phyloP scores from a whole-genome alignment of 2,113 vertebrate species.

The Sinocyclocheilus grahami region DNA sequence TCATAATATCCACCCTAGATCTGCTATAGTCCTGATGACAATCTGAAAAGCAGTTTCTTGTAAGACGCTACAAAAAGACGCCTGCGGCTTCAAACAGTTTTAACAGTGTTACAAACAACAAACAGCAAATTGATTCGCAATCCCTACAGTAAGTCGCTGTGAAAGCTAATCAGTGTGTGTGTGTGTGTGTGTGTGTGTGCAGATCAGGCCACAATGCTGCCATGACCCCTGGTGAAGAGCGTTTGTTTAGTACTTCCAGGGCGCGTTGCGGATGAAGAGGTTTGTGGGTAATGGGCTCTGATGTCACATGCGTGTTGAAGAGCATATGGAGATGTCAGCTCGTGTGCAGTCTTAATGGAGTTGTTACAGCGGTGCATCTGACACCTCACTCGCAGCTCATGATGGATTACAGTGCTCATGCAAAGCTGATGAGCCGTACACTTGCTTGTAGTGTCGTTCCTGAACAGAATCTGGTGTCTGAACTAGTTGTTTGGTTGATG shows the following conservation, averaged over 20 bases:
- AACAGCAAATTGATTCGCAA: conserved; percentile 40
- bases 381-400: conserved; percentile 31
- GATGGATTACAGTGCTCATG: conserved; percentile 25
- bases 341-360: conserved; percentile 48
- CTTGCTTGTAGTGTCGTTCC: conserved; percentile 14
- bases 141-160: conserved; percentile 17
- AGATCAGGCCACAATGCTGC: conserved; percentile 18
- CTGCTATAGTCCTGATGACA: background rate
- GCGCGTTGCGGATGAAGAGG: conserved; percentile 39
- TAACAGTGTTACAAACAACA: conserved; percentile 47
- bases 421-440: conserved; percentile 34
- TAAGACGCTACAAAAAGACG: background rate
- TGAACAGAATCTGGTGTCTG: background rate
- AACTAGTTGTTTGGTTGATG: background rate
- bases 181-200: background rate
- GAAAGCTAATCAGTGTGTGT: conserved; percentile 45
- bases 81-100: conserved; percentile 12
- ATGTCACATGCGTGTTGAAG: conserved; percentile 37
- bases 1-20: background rate
- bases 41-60: background rate
- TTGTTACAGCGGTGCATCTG: conserved; percentile 39
- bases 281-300: conserved; percentile 49
- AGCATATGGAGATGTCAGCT: conserved; percentile 54
- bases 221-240: conserved; percentile 22
- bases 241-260: conserved; percentile 50